Percentiles rank a stretch among this genome's conserved stretches.
Evolutionary conservation across 2,888 invertebrate species (phyloP).

Genomic region (Drosophila macrothrix): DNA sequence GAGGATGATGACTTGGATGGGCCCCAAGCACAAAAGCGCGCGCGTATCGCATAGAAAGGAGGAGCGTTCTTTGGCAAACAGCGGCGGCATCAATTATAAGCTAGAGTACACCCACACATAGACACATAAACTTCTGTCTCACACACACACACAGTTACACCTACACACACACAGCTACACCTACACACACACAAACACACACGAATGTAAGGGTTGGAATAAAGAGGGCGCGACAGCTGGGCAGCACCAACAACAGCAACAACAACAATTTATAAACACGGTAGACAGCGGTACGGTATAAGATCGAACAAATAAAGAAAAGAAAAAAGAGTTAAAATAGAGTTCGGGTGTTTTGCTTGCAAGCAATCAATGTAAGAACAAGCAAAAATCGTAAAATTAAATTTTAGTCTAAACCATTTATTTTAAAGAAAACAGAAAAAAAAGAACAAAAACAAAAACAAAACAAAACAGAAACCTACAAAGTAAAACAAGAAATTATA

Average conservation of each 20-base stretch:
- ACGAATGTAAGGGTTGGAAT: slow-evolving; percentile 62
- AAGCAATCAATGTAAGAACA: slow-evolving; percentile 46
- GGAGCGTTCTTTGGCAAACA: slow-evolving; percentile 26
- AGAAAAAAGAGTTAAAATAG: slow-evolving; percentile 28
- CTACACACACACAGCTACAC: slow-evolving; percentile 27
- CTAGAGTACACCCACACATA: slow-evolving; percentile 59
- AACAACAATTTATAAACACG: slow-evolving; percentile 43
- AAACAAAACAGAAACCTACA: slow-evolving; percentile 32
- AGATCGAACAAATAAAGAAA: slow-evolving; percentile 67
- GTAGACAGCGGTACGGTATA: slow-evolving; percentile 60
- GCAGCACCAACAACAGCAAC: slow-evolving; percentile 38
- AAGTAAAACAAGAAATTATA: slow-evolving; percentile 69
- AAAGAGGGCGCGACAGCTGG: slow-evolving; percentile 33
- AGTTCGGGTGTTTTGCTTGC: slow-evolving; percentile 42
- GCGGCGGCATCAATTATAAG: slow-evolving; percentile 71
- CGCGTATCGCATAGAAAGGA: slow-evolving; percentile 84
- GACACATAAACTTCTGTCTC: slow-evolving; percentile 40
- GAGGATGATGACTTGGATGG: slow-evolving; percentile 85
- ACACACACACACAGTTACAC: slow-evolving; percentile 14
- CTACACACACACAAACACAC: slow-evolving; percentile 35
- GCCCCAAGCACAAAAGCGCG: slow-evolving; percentile 84
- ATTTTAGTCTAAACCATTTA: slow-evolving; percentile 70
- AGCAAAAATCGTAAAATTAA: slow-evolving; percentile 60
- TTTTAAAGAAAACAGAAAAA: slow-evolving; percentile 54
- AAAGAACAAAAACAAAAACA: slow-evolving; percentile 1